A percentile compares a stretch with the other conserved stretches of the same genome.
Evolutionary conservation across 2,113 vertebrate species (phyloP).

Genomic region (Xenus cinereus): DNA sequence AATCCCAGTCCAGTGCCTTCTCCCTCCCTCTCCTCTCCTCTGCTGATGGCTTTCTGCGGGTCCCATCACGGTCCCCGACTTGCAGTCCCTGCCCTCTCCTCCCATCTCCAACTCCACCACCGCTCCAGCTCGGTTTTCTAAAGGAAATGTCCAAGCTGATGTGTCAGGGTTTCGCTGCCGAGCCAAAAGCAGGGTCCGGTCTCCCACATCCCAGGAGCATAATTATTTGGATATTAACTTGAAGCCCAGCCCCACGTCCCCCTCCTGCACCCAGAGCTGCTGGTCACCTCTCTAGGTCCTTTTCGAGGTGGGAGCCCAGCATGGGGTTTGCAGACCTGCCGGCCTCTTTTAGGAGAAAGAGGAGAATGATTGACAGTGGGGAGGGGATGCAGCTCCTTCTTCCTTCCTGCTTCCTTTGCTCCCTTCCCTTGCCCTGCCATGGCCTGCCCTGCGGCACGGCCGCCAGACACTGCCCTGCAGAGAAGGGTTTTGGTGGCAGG

Average conservation of each 20-base stretch:
- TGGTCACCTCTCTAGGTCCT: neutral
- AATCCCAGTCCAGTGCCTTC: neutral
- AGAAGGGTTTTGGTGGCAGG: neutral
- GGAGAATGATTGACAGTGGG: constrained; percentile 13
- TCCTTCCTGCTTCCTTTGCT: constrained; percentile 59
- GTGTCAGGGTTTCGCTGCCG: neutral
- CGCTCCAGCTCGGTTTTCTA: neutral
- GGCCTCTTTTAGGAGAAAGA: neutral
- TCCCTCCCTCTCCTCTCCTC: neutral
- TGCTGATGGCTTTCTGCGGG: neutral
- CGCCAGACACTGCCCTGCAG: neutral
- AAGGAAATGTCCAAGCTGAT: neutral
- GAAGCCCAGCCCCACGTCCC: neutral
- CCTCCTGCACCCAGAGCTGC: neutral
- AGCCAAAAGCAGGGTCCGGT: neutral
- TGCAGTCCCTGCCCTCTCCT: neutral
- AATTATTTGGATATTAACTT: neutral
- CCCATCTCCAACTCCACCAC: neutral
- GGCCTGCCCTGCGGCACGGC: neutral
- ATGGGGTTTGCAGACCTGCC: neutral
- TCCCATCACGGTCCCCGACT: neutral
- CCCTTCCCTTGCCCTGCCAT: neutral
- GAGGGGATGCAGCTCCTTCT: neutral
- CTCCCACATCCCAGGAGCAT: neutral
- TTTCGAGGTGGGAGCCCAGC: neutral